Conservation (phyloP, 2,888 invertebrate species). For the Tachystola acroxantha region DNA sequence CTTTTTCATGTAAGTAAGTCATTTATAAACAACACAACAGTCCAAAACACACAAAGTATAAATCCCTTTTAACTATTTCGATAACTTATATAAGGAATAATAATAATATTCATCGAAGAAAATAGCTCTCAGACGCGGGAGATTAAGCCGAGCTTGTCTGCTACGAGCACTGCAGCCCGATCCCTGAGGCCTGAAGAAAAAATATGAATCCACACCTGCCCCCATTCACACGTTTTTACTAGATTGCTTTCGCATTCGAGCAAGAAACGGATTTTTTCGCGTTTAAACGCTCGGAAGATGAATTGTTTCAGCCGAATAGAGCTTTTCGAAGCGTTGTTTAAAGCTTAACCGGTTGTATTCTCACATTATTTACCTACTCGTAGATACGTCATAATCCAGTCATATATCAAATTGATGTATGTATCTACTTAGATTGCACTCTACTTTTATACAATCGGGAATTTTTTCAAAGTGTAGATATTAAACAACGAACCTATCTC, state of each 20-base stretch:
- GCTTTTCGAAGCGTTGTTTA: slow-evolving; percentile 18
- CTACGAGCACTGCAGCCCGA: slow-evolving; percentile 13
- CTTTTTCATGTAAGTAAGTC: too few relatives aligned
- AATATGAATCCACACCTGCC: slow-evolving; percentile 46
- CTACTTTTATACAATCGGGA: too few relatives aligned
- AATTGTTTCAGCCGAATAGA: slow-evolving; percentile 33
- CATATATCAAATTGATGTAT: too few relatives aligned
- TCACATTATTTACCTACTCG: too few relatives aligned
- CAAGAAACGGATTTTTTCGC: slow-evolving; percentile 45
- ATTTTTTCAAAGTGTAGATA: too few relatives aligned
- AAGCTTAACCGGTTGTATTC: slow-evolving; percentile 10
- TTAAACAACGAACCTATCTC: too few relatives aligned
- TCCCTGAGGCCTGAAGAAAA: slow-evolving; percentile 26
- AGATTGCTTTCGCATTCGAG: slow-evolving; percentile 47
- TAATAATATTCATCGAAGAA: background rate
- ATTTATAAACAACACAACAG: too few relatives aligned
- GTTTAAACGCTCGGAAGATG: slow-evolving; percentile 31
- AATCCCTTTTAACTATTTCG: too few relatives aligned
- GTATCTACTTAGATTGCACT: too few relatives aligned
- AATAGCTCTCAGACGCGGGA: background rate
- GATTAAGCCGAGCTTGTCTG: slow-evolving; percentile 9
- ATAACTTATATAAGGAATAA: too few relatives aligned
- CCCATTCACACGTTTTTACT: slow-evolving; percentile 52
- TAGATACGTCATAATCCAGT: too few relatives aligned
- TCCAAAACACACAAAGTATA: too few relatives aligned